A percentile compares a stretch with the other conserved stretches of the same genome.
These are phyloP conservation scores for Falco punctatus DNA, from an alignment of 2,113 vertebrate species.

Conservation along the genomic window DNA sequence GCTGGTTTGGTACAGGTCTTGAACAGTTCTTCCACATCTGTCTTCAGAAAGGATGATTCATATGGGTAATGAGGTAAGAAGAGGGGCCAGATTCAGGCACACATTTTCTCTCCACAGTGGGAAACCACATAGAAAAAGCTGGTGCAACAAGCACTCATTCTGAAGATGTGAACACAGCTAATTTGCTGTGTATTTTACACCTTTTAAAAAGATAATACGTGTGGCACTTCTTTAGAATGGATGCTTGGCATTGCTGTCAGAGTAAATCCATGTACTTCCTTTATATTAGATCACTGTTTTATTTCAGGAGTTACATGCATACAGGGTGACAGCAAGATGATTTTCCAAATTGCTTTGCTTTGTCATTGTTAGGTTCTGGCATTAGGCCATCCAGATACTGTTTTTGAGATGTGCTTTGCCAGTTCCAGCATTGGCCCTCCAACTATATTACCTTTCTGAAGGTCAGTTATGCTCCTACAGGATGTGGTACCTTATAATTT, in stretches of 20 bases:
- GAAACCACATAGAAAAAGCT: background rate
- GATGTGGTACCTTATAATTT: background rate
- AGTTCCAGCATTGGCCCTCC: slow-evolving; percentile 18
- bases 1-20: background rate
- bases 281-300: slow-evolving; percentile 55
- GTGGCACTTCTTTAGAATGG: slow-evolving; percentile 1
- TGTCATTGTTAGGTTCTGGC: slow-evolving; percentile 54
- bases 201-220: background rate
- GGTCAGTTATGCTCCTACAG: slow-evolving; percentile 8
- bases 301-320: slow-evolving; percentile 51
- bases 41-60: background rate
- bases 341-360: slow-evolving; percentile 69
- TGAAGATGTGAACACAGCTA: background rate
- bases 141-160: background rate
- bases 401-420: slow-evolving; percentile 28
- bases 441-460: background rate
- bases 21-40: background rate
- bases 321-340: slow-evolving; percentile 48
- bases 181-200: background rate
- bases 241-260: slow-evolving; percentile 7
- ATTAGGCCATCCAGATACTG: slow-evolving; percentile 18
- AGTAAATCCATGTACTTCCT: slow-evolving; percentile 39
- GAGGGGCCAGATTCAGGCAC: background rate
- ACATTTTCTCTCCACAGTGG: background rate
- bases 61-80: background rate